Evolutionary conservation across 2,888 invertebrate species (phyloP).

Genomic region (Iselma pallidipennis): DNA sequence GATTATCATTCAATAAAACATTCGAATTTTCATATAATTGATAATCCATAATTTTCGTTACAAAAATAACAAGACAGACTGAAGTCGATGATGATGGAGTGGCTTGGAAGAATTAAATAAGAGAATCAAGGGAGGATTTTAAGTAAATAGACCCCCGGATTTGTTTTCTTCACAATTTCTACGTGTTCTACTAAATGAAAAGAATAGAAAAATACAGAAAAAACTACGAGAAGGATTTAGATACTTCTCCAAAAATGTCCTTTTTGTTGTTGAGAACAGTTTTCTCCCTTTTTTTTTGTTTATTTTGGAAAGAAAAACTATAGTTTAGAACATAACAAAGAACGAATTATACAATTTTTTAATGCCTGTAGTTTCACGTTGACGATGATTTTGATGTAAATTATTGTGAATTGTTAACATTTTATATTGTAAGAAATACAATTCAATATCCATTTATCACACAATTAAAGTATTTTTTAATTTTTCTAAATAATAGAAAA

Average conservation of each 20-base stretch:
- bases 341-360: slow-evolving; percentile 87
- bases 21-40: slow-evolving; percentile 50
- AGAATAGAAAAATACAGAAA: not conserved
- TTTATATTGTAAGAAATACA: slow-evolving; percentile 54
- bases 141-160: not conserved
- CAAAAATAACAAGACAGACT: not conserved
- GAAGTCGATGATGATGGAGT: too few relatives aligned
- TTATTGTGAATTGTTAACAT: slow-evolving; percentile 76
- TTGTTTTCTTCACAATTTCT: not conserved
- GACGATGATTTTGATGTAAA: slow-evolving; percentile 79
- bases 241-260: not conserved
- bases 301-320: not conserved
- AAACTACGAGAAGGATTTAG: not conserved
- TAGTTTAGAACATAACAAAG: slow-evolving; percentile 80
- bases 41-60: slow-evolving; percentile 53
- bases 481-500: too few relatives aligned
- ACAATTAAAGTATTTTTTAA: too few relatives aligned
- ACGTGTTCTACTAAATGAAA: not conserved
- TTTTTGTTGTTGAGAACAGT: not conserved
- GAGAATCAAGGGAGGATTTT: not conserved
- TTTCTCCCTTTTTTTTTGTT: not conserved
- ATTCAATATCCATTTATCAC: slow-evolving; percentile 57
- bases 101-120: too few relatives aligned
- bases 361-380: slow-evolving; percentile 82
- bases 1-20: slow-evolving; percentile 45